These are phyloP conservation scores for Limnephilus lunatus DNA, from an alignment of 2,888 invertebrate genomes.

Conservation along the genomic window DNA sequence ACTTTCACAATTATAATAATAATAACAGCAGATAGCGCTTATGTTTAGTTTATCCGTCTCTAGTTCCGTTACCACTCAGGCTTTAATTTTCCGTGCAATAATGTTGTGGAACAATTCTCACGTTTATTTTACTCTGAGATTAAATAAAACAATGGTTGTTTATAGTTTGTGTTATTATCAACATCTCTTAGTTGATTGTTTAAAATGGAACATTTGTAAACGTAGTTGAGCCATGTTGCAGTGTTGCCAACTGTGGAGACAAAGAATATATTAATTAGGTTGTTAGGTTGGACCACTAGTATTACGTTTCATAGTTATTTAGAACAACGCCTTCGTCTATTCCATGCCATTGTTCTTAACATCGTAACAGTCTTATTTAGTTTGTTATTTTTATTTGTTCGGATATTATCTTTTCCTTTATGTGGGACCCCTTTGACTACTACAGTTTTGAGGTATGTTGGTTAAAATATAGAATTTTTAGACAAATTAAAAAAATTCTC, in stretches of 20 bases:
- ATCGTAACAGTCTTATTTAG: neutral
- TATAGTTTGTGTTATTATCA: neutral
- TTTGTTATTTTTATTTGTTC: neutral
- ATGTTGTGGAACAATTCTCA: neutral
- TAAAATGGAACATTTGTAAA: neutral
- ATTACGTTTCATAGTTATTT: neutral
- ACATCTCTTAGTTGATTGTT: neutral
- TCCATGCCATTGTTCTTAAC: neutral
- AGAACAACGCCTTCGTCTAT: neutral
- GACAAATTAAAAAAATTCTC: neutral
- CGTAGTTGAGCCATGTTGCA: neutral
- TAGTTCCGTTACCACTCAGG: neutral
- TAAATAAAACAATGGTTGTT: conserved; percentile 2
- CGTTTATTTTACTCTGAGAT: neutral
- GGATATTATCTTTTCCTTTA: neutral
- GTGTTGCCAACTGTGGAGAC: neutral
- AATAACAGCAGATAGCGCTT: neutral
- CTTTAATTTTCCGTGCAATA: neutral
- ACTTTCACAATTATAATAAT: neutral
- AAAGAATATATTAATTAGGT: neutral
- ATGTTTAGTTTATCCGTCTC: neutral
- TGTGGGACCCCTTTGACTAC: neutral
- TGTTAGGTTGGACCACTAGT: neutral
- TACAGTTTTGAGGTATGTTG: neutral
- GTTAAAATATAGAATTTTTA: neutral